Conservation (phyloP, 2,888 invertebrate species). For the Tiliacea citrago region DNA sequence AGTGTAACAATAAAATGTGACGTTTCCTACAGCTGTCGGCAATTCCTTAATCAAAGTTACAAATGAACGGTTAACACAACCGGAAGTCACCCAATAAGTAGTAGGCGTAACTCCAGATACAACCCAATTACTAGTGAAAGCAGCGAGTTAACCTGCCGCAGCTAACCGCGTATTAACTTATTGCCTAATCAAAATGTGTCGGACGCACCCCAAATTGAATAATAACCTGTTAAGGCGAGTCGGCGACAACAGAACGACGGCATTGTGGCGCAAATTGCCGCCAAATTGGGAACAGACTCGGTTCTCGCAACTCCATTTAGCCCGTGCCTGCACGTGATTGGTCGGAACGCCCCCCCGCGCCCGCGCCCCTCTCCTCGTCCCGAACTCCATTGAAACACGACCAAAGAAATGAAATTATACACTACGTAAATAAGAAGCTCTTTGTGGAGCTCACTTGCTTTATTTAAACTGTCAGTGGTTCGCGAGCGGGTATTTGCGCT, state of each 20-base stretch:
- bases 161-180: slow-evolving; percentile 83
- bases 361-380: slow-evolving; percentile 62
- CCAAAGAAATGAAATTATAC: slow-evolving; percentile 88
- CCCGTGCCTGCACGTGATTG: slow-evolving; percentile 87
- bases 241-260: slow-evolving; percentile 74
- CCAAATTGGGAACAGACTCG: slow-evolving; percentile 87
- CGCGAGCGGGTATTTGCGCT: slow-evolving; percentile 67
- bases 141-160: slow-evolving; percentile 70
- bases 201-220: slow-evolving; percentile 87
- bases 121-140: slow-evolving; percentile 57
- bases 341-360: slow-evolving; percentile 83
- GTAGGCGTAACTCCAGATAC: slow-evolving; percentile 54
- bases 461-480: slow-evolving; percentile 78
- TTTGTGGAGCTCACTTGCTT: slow-evolving; percentile 78
- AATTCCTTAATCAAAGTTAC: slow-evolving; percentile 28
- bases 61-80: slow-evolving; percentile 34
- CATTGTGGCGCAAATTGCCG: slow-evolving; percentile 88
- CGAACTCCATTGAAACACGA: slow-evolving; percentile 73
- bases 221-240: slow-evolving; percentile 86
- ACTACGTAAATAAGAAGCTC: slow-evolving; percentile 84
- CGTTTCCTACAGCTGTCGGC: background rate
- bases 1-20: background rate
- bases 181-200: slow-evolving; percentile 87
- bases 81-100: slow-evolving; percentile 36
- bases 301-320: slow-evolving; percentile 86